These are phyloP conservation scores for Pocillopora verrucosa DNA, from an alignment of 64 coral and sea anemone species.

Conservation along the genomic window DNA sequence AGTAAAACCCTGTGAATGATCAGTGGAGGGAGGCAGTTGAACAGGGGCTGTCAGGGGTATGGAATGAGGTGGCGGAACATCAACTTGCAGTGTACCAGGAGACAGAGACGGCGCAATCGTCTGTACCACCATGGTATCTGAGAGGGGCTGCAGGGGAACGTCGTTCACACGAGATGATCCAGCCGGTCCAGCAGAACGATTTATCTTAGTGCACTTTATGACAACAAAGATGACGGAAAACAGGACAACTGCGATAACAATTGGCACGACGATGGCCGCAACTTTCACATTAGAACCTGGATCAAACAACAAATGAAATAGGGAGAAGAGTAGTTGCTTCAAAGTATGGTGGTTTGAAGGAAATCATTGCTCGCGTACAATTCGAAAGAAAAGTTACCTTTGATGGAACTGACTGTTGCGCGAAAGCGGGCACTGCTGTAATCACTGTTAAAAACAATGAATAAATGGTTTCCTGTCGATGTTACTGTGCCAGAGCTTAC, in stretches of 20 bases:
- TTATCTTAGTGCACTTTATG: background rate
- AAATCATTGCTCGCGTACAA: background rate
- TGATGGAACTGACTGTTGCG: background rate
- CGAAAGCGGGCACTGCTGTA: background rate
- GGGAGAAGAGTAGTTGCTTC: background rate
- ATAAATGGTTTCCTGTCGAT: constrained; percentile 6
- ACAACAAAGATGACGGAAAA: background rate
- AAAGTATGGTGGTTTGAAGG: background rate
- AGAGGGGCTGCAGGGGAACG: background rate
- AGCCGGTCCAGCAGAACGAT: background rate
- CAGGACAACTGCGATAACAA: constrained; percentile 9
- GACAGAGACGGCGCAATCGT: background rate
- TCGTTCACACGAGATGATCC: background rate
- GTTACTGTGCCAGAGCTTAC: background rate
- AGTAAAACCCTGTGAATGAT: background rate
- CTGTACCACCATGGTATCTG: background rate
- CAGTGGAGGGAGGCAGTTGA: background rate
- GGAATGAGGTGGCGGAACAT: background rate
- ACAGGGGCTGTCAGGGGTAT: background rate
- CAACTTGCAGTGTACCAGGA: background rate
- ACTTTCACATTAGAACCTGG: no score
- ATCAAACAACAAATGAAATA: background rate
- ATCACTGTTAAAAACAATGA: background rate
- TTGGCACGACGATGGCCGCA: background rate
- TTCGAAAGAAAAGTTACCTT: background rate